Conservation (phyloP, 2,797 vertebrate genomes). For the Anas georgica region DNA sequence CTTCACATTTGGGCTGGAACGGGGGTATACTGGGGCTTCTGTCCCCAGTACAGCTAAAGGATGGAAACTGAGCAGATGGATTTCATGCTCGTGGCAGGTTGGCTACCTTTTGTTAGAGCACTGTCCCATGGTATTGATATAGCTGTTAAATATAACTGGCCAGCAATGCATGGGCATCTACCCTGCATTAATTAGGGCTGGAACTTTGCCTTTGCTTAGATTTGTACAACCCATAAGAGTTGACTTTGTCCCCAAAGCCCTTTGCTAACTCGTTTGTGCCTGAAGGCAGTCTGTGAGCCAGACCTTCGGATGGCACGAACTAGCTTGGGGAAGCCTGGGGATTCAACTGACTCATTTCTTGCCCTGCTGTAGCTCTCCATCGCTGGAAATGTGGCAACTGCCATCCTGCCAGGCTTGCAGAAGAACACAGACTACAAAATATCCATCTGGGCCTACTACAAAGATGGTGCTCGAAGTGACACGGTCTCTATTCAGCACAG, state of each 20-base stretch:
- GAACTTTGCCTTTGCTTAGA: neutral
- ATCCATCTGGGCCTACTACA: slow-evolving; percentile 90
- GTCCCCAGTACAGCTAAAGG: neutral
- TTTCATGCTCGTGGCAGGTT: neutral
- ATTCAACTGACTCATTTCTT: neutral
- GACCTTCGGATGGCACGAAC: neutral
- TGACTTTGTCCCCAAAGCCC: neutral
- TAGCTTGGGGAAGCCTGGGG: neutral
- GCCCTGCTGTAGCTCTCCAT: slow-evolving; percentile 81
- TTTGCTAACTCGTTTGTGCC: neutral
- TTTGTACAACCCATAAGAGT: neutral
- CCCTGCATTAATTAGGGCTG: neutral
- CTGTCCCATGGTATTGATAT: neutral
- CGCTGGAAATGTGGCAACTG: slow-evolving; percentile 80
- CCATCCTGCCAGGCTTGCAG: slow-evolving; percentile 84
- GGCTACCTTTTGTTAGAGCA: neutral
- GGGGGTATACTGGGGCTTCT: rapidly evolving
- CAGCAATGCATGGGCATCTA: neutral
- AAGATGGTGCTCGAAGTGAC: slow-evolving; percentile 89
- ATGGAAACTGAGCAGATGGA: neutral
- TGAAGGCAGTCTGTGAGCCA: rapidly evolving
- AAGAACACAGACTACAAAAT: slow-evolving; percentile 90
- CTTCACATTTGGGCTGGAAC: neutral
- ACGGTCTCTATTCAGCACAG: slow-evolving; percentile 87
- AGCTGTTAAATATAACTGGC: neutral